Base-by-base conservation (phyloP, 2,888 invertebrate genomes). In the Argyresthia albistria region DNA sequence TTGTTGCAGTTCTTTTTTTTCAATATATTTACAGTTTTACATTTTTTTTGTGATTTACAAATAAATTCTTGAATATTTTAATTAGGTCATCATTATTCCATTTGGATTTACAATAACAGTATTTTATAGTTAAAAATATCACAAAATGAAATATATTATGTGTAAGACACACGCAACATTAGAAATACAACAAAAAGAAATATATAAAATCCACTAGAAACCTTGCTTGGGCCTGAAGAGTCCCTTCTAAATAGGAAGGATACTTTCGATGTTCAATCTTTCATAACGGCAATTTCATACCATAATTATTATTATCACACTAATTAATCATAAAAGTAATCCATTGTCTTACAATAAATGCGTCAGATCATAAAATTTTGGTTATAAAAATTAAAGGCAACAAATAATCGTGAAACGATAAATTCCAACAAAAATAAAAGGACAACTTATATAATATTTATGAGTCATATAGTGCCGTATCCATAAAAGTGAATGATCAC, bases 121-220 rank as follows among this genome's bases (percentile, higher is more conserved):
- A 88, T 80, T 83, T 87, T 88, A 88, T 88, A 87, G 88, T 87
- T 87, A 87, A 88, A 87, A 87, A 88, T 88, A 88, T 88, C 88
- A 88, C 88, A 88, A 88, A 88, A 88, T 86, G 87, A 87, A 88
- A 88, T 86, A 87, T 87, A 86, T 87, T 87, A 88, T 87, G 88
- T 88, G 88, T 88, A 84, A 87, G 87, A 86, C 88, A 88, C 88
- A 88, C 87, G 83, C 86, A 87, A 87, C 86, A 84, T 83, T 83
- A 84, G 79, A 83, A 87, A 84, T 86, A 87, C 83, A 87, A 87
- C 87, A 84, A 87, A 81, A 86, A 76, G 76, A 81, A 84, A 82
- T 76, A 83, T 82, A 84, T 82, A 84, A 82, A 82, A 87, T 84
- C 84, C 86, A 83, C 84, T 87, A 87, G 80, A 87, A 87, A 87